Base-by-base conservation (phyloP, 2,113 vertebrate genomes). In the human (Homo sapiens) region DNA sequence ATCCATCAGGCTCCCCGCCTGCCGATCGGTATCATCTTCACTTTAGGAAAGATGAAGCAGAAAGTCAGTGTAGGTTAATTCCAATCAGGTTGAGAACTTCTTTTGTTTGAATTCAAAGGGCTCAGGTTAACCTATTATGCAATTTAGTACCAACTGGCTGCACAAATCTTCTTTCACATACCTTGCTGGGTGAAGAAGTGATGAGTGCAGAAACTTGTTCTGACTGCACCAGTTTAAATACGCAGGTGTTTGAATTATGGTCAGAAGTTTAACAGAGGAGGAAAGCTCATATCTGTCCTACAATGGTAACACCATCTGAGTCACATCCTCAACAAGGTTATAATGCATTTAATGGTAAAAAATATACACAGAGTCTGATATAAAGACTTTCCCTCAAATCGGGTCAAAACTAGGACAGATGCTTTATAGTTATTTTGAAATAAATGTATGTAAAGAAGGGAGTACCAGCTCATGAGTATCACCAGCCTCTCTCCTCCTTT, bases 1-100 rank as follows among this genome's bases (percentile, higher is more conserved):
- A 91, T 2, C 32, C 55, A 32, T 95, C 93, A 94, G 86, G 52
- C 22, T 81, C 17, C 43, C 90, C 0, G n/a, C 90, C 11, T 85
- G 40, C 78, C 48, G 20, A 91, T 93, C 3, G 12, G 10, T 30
- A 91, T 55, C 68, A 10, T 40, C 81, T 18, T 43, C 12, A 35
- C 52, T 97, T 96, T 78, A 80, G 75, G 59, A 90, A 95, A 97
- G 82, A 79, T 94, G 73, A 98, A 91, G 45, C 55, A n/a, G 2
- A 23, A 35, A 92, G 72, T 93, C 25, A 90, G 78, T 83, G 2
- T 25, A 93, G 95, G 57, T 96, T 95, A 96, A 97, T 50, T 35
- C 66, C 87, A 97, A 73, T 90, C 85, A 84, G 45, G 83, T 18
- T 27, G 96, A 97, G 68, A 48, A 70, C 59, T 93, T 87, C 95